phyloP scores from a whole-genome alignment of 2,888 invertebrate species.

The Leptogaster cylindrica region DNA sequence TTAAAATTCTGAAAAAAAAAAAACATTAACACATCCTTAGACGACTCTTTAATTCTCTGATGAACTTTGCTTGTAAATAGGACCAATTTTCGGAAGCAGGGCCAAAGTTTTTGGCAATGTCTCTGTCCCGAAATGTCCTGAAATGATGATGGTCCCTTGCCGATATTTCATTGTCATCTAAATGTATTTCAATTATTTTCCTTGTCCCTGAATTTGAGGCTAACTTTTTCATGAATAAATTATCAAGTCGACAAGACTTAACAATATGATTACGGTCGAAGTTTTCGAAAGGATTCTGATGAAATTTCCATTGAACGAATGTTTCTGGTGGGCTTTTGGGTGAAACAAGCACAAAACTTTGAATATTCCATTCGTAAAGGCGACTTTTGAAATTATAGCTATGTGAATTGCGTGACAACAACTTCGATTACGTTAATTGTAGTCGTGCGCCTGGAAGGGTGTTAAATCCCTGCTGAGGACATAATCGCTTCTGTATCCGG shows the following conservation, averaged over 20 bases:
- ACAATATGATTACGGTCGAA: not conserved
- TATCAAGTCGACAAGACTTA: slow-evolving; percentile 35
- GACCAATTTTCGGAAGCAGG: too few species aligned
- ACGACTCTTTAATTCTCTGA: too few species aligned
- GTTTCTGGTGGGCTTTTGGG: not conserved
- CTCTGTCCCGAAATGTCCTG: too few species aligned
- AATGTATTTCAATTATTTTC: slow-evolving; percentile 42
- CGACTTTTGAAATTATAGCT: not conserved
- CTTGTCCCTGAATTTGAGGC: not conserved
- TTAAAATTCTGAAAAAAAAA: too few species aligned
- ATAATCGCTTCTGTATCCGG: slow-evolving; percentile 6
- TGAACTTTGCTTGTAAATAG: too few species aligned
- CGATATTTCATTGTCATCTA: slow-evolving; percentile 32
- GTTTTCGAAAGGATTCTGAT: too few species aligned
- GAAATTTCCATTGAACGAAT: not conserved
- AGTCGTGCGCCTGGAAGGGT: slow-evolving; percentile 1
- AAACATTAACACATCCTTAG: too few species aligned
- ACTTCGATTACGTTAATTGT: slow-evolving; percentile 40
- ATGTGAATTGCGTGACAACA: slow-evolving; percentile 41
- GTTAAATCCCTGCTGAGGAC: not conserved
- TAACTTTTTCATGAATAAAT: slow-evolving; percentile 44
- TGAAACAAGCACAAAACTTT: not conserved
- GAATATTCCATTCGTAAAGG: slow-evolving; percentile 21
- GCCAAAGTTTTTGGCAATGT: too few species aligned
- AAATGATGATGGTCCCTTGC: too few species aligned